Evolutionary conservation across 2,113 vertebrate genomes (phyloP).

Genomic region (Actenoides lindsayi): DNA sequence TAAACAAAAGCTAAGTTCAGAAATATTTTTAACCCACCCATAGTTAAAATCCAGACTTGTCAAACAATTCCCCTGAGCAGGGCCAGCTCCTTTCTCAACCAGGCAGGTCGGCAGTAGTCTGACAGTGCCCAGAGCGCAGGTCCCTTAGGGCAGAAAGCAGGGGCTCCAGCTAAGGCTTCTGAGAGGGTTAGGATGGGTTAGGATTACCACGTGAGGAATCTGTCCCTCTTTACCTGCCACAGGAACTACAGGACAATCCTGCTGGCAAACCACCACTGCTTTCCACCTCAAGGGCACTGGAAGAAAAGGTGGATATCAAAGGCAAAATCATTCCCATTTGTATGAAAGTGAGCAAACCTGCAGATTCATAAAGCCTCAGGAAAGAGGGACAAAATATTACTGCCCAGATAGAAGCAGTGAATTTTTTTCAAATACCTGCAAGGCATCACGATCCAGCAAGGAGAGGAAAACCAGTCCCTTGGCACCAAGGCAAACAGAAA

Average conservation of each 20-base stretch:
- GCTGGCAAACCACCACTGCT: background rate
- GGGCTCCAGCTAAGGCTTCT: accelerated
- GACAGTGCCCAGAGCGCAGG: background rate
- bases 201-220: accelerated
- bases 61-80: background rate
- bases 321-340: background rate
- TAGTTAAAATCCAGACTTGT: background rate
- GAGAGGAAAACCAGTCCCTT: background rate
- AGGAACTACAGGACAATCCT: background rate
- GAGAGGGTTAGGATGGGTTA: background rate
- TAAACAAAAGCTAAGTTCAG: background rate
- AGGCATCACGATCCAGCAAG: background rate
- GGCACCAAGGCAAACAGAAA: background rate
- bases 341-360: background rate
- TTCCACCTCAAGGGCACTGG: background rate
- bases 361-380: background rate
- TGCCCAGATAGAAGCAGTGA: background rate
- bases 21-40: background rate
- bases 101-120: background rate
- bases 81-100: background rate
- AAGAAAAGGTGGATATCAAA: background rate
- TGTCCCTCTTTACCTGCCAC: background rate
- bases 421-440: background rate
- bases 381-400: background rate
- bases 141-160: background rate